These are phyloP conservation scores for Strix uralensis DNA, from an alignment of 2,113 vertebrate species.

Conservation along the genomic window DNA sequence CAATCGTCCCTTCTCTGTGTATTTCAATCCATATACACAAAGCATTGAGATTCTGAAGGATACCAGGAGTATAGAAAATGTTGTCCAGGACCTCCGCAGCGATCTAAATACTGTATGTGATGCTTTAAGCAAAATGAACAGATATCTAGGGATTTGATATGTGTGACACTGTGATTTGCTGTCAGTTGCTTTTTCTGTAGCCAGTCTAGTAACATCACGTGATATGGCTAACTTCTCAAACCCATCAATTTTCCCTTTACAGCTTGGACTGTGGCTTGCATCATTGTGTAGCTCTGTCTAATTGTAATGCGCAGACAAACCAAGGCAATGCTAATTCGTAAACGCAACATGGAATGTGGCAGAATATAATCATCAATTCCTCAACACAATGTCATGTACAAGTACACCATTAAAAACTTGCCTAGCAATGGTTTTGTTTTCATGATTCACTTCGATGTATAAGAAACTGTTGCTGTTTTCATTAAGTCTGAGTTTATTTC, in stretches of 20 bases:
- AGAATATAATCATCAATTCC: neutral
- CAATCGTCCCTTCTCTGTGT: conserved; percentile 94
- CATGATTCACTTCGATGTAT: neutral
- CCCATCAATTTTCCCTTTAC: conserved; percentile 12
- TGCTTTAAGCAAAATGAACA: conserved; percentile 96
- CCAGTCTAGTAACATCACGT: conserved; percentile 1
- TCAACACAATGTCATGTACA: neutral
- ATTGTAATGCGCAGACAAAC: conserved; percentile 50
- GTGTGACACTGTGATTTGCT: neutral
- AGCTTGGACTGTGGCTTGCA: conserved; percentile 57
- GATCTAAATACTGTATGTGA: conserved; percentile 96
- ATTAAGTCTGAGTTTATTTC: neutral
- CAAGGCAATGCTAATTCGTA: conserved; percentile 27
- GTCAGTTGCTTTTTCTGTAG: neutral
- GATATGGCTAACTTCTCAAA: conserved; percentile 3
- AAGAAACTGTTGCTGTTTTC: conserved; percentile 1
- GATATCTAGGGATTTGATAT: conserved; percentile 91
- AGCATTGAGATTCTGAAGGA: conserved; percentile 95
- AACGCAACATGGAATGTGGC: conserved; percentile 1
- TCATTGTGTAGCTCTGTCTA: conserved; percentile 46
- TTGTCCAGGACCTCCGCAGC: conserved; percentile 93
- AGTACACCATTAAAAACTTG: conserved; percentile 17
- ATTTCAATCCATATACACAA: conserved; percentile 97
- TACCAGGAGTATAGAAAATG: conserved; percentile 91
- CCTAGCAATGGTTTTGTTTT: conserved; percentile 12